A percentile compares a stretch with the other conserved stretches of the same genome.
Conservation (phyloP, 1,140 invertebrate genomes). For the Lepidostoma basale region DNA sequence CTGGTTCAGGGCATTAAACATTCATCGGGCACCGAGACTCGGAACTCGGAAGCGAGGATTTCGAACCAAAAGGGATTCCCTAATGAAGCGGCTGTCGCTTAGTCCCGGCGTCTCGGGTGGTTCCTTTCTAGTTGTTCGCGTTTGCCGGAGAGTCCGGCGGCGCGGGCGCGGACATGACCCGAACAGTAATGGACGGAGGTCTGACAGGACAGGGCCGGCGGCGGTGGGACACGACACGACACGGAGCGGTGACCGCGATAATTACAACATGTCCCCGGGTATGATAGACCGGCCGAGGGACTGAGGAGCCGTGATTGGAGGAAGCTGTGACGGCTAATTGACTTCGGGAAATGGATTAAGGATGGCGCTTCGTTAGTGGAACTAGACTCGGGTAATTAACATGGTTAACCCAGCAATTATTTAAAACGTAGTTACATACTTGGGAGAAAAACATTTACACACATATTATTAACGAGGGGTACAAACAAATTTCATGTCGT, state of each 20-base stretch:
- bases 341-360: conserved; percentile 20
- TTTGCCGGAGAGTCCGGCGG: not conserved
- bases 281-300: not conserved
- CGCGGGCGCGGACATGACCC: not conserved
- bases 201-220: not conserved
- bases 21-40: conserved; percentile 1
- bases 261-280: conserved; percentile 8
- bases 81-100: not conserved
- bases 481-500: too few species aligned
- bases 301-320: not conserved
- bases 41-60: not conserved
- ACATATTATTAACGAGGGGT: too few species aligned
- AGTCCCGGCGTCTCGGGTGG: not conserved
- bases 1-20: conserved; percentile 8
- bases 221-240: not conserved
- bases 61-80: not conserved
- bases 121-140: not conserved
- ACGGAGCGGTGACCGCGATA: not conserved
- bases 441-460: too few species aligned
- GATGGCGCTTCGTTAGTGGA: conserved; percentile 10
- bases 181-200: not conserved
- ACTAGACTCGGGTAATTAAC: not conserved
- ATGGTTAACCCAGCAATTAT: not conserved
- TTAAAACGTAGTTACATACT: too few species aligned
- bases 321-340: conserved; percentile 16